Conservation (phyloP, 2,113 vertebrate species). For the Microtus oregoni region DNA sequence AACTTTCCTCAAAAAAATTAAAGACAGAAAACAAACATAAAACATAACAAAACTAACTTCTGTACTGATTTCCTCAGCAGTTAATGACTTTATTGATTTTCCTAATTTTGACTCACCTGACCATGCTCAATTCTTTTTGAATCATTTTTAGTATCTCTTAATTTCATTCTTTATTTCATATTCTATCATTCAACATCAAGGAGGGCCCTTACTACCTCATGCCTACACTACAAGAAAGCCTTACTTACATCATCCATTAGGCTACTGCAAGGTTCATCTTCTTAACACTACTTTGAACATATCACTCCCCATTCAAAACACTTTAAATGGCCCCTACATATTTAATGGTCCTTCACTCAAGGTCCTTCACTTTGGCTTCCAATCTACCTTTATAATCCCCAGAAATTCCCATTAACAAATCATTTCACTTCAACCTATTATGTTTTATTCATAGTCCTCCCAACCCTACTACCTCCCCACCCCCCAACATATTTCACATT, state of each 20-base stretch:
- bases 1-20: slow-evolving; percentile 4
- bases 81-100: slow-evolving; percentile 39
- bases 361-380: slow-evolving; percentile 68
- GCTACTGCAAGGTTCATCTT: slow-evolving; percentile 71
- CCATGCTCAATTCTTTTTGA: slow-evolving; percentile 52
- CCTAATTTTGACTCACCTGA: neutral
- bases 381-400: slow-evolving; percentile 48
- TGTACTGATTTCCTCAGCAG: slow-evolving; percentile 30
- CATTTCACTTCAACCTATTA: slow-evolving; percentile 32
- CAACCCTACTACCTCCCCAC: slow-evolving; percentile 52
- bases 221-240: slow-evolving; percentile 33
- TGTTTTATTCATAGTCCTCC: slow-evolving; percentile 64
- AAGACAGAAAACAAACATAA: slow-evolving; percentile 53
- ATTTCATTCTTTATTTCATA: slow-evolving; percentile 50
- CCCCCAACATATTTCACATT: slow-evolving; percentile 18
- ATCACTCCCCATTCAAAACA: slow-evolving; percentile 77
- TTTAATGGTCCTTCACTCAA: slow-evolving; percentile 27
- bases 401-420: slow-evolving; percentile 19
- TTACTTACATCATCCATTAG: slow-evolving; percentile 48
- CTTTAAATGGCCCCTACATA: slow-evolving; percentile 53
- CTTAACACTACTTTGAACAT: slow-evolving; percentile 82
- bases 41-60: slow-evolving; percentile 50
- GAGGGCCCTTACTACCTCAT: slow-evolving; percentile 38
- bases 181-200: slow-evolving; percentile 39
- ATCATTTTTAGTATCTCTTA: slow-evolving; percentile 31